phyloP scores from a whole-genome alignment of 2,113 vertebrate species.

The Azemiops feae region DNA sequence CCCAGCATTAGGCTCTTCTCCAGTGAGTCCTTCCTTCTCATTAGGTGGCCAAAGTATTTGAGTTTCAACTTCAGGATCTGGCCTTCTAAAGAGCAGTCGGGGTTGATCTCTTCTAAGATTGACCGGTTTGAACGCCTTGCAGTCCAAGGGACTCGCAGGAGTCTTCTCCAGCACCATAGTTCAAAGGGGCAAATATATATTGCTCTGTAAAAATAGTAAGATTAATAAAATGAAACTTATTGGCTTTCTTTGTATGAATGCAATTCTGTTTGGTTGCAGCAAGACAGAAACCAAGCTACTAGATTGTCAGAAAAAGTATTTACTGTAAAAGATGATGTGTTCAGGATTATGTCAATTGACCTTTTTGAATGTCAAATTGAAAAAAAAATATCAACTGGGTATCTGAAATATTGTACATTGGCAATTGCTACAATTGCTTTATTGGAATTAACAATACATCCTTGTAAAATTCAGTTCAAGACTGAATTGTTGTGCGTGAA shows the following conservation, averaged over 20 bases:
- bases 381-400: not conserved
- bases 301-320: not conserved
- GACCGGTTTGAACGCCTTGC: too few relatives aligned
- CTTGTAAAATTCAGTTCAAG: conserved; percentile 4
- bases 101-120: too few relatives aligned
- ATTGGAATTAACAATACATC: conserved; percentile 7
- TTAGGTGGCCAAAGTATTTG: too few relatives aligned
- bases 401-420: not conserved
- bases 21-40: too few relatives aligned
- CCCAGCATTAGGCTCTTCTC: too few relatives aligned
- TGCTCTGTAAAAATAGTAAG: not conserved
- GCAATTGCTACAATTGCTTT: not conserved
- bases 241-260: not conserved
- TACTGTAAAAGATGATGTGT: not conserved
- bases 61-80: too few relatives aligned
- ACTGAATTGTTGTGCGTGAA: conserved; percentile 8
- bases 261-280: not conserved
- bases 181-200: too few relatives aligned
- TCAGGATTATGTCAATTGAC: not conserved
- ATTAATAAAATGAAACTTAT: not conserved
- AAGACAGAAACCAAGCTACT: not conserved
- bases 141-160: too few relatives aligned
- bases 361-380: conserved; percentile 25
- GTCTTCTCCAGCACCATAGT: too few relatives aligned
- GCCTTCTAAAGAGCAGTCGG: too few relatives aligned